Evolutionary conservation across 2,888 invertebrate genomes (phyloP).

Genomic region (Volucella inanis): DNA sequence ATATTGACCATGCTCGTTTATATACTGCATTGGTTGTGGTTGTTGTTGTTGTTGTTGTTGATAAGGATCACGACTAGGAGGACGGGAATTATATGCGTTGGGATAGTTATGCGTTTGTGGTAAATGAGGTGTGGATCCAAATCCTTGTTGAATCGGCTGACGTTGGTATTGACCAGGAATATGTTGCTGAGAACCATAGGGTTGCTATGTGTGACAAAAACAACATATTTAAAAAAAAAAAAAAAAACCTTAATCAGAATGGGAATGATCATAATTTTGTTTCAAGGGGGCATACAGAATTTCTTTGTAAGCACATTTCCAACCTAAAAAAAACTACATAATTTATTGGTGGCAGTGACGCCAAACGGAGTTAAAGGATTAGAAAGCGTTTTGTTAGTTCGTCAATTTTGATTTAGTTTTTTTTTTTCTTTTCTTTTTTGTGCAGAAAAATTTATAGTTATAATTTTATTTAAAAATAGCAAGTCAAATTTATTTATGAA

Average conservation of each 20-base stretch:
- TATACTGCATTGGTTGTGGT: slow-evolving; percentile 82
- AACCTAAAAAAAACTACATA: slow-evolving; percentile 16
- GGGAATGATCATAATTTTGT: slow-evolving; percentile 25
- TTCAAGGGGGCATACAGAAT: slow-evolving; percentile 39
- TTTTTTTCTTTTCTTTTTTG: no score
- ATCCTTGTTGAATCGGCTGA: slow-evolving; percentile 80
- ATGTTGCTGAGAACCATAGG: slow-evolving; percentile 84
- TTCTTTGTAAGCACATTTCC: slow-evolving; percentile 61
- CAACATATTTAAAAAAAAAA: slow-evolving; percentile 61
- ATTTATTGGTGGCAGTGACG: not conserved
- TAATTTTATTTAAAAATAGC: slow-evolving; percentile 19
- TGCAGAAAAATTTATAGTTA: slow-evolving; percentile 1
- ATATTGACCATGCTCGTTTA: slow-evolving; percentile 83
- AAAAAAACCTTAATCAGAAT: slow-evolving; percentile 42
- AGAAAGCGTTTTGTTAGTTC: slow-evolving; percentile 37
- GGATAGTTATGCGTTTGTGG: slow-evolving; percentile 81
- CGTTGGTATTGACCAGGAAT: slow-evolving; percentile 83
- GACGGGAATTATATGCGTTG: slow-evolving; percentile 81
- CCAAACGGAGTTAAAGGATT: slow-evolving; percentile 2
- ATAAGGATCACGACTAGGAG: slow-evolving; percentile 82
- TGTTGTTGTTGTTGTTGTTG: slow-evolving; percentile 79
- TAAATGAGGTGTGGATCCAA: slow-evolving; percentile 83
- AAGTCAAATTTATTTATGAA: no score
- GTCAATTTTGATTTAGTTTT: not conserved
- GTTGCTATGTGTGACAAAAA: slow-evolving; percentile 80